Evolutionary conservation across 92 coral and sea anemone genomes (phyloP).

Genomic region (Epizoanthus rinbou): DNA sequence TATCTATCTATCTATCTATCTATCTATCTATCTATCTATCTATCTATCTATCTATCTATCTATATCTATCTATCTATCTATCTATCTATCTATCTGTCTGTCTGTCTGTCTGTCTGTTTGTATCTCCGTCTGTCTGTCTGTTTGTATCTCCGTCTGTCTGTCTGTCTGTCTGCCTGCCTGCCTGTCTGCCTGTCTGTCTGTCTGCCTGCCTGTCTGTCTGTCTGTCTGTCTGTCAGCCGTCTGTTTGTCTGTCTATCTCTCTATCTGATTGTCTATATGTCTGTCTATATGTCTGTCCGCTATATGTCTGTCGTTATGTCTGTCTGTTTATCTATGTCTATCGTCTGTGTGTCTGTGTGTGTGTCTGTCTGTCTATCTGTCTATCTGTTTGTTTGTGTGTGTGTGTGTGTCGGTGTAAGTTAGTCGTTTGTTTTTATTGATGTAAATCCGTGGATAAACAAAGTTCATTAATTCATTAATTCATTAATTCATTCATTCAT

Average conservation of each 20-base stretch:
- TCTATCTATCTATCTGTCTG: background rate
- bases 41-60: background rate
- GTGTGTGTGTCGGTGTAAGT: background rate
- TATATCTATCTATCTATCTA: background rate
- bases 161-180: background rate
- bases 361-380: too few relatives aligned
- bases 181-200: background rate
- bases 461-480: too few relatives aligned
- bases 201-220: background rate
- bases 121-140: background rate
- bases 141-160: background rate
- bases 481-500: too few relatives aligned
- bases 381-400: background rate
- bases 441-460: too few relatives aligned
- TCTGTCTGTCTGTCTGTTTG: background rate
- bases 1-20: background rate
- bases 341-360: too few relatives aligned
- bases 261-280: background rate
- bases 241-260: background rate
- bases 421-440: too few relatives aligned
- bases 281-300: too few relatives aligned
- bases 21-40: too few relatives aligned
- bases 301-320: too few relatives aligned
- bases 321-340: too few relatives aligned
- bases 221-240: background rate